Percentiles rank a stretch among this genome's conserved stretches.
Conservation (phyloP, 2,113 vertebrate species). For the Amia ocellicauda region DNA sequence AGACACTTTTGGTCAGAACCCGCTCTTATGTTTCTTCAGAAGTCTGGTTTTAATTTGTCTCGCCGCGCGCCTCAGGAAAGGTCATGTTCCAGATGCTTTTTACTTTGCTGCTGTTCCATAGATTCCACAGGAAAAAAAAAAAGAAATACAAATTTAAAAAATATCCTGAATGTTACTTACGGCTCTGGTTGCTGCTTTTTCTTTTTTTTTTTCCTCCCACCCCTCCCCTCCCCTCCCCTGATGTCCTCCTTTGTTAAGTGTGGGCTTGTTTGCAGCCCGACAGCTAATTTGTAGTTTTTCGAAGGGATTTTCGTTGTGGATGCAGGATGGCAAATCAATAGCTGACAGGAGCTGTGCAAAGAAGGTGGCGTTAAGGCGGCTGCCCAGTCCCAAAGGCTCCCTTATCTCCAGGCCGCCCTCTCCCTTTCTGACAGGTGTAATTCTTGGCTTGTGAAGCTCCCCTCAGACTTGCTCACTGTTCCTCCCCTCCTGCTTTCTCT, state of each 20-base stretch:
- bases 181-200: background rate
- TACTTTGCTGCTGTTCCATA: conserved; percentile 45
- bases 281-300: conserved; percentile 32
- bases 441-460: conserved; percentile 34
- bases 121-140: conserved; percentile 34
- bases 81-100: conserved; percentile 60
- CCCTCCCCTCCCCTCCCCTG: background rate
- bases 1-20: conserved; percentile 5
- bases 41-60: conserved; percentile 64
- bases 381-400: conserved; percentile 55
- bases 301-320: conserved; percentile 28
- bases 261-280: conserved; percentile 7
- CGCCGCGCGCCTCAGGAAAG: conserved; percentile 56
- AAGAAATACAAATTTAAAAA: conserved; percentile 32
- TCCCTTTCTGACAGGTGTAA: conserved; percentile 52
- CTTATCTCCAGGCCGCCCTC: conserved; percentile 45
- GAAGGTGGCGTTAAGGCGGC: conserved; percentile 40
- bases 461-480: conserved; percentile 22
- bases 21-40: conserved; percentile 48
- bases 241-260: conserved; percentile 6
- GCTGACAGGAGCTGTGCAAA: conserved; percentile 51
- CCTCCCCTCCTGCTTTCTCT: conserved; percentile 28
- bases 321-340: conserved; percentile 47
- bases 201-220: conserved; percentile 7
- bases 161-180: conserved; percentile 32